Percentiles rank a stretch among this genome's conserved stretches.
These are phyloP conservation scores for Ceryle rudis DNA, from an alignment of 2,797 vertebrate species.

Conservation along the genomic window DNA sequence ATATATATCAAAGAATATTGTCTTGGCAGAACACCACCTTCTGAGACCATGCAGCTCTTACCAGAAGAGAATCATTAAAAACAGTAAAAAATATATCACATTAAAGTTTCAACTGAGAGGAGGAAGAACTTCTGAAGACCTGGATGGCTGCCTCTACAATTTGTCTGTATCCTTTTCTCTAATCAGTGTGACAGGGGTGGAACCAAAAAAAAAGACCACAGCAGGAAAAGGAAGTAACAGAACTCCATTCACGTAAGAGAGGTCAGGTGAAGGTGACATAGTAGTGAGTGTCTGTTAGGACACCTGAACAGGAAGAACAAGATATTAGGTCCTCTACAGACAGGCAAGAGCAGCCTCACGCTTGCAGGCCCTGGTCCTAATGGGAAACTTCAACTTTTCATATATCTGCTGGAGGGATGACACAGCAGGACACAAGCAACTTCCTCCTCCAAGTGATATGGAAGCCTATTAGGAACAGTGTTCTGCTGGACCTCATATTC, in stretches of 20 bases:
- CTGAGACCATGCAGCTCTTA: background rate
- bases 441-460: background rate
- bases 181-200: background rate
- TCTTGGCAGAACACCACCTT: background rate
- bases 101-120: background rate
- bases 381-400: background rate
- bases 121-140: background rate
- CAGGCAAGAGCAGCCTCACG: accelerated
- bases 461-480: background rate
- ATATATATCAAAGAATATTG: background rate
- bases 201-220: background rate
- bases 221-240: background rate
- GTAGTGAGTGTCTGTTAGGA: background rate
- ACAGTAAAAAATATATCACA: background rate
- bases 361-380: background rate
- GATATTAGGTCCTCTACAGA: background rate
- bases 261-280: background rate
- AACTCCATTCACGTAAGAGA: background rate
- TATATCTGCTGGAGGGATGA: background rate
- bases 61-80: background rate
- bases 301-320: background rate
- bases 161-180: background rate
- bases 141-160: background rate
- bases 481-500: background rate
- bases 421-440: background rate